Base-by-base conservation (phyloP, 2,888 invertebrate species). In the Timema podura region DNA sequence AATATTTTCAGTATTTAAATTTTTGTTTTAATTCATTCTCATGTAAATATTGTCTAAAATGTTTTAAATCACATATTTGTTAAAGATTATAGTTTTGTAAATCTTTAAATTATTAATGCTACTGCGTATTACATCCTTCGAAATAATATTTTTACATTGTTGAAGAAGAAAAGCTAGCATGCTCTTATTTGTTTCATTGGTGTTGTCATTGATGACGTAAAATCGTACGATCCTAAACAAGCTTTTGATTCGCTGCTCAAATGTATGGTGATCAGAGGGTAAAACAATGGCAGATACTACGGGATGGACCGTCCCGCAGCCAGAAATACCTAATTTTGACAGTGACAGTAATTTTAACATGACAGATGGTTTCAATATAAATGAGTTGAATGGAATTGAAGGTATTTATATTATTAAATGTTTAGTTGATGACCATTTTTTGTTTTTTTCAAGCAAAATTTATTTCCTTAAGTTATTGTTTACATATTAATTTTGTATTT, bases 361-460 rank as follows among this genome's bases (percentile, higher is more conserved):
- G 6, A 80, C 77, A 74, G 87, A 88, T 76, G 86, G 85, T 68
- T 89, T 89, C 78, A 88, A 88, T 80, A 83, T 89, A 48, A 86
- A 86, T 74, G 90, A 90, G 77, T 84, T 90, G 64, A 84, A 86
- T 75, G 89, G 88, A 78, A 85, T 90, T 75, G 89, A 90, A 81
- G 90, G 90, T 89, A 83, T 81, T 81, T 54, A 64, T 65, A 59
- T 69, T 66, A n/a, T 57, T 71, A 69, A 65, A 68, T 9, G 59
- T 68, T 66, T 67, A 51, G 9, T 16, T 45, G 46, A 9, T 65
- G 65, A 45, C 6, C 11, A 65, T 15, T 44, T 59, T 6, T 44
- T 5, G n/a, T 11, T 30, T 7, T 8, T 66, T 48, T 2, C 13
- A n/a, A n/a, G 49, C 49, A 30, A 10, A 46, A 65, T 15, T 15